Percentiles rank a stretch among this genome's conserved stretches.
Evolutionary conservation across 2,888 invertebrate species (phyloP).

Genomic region (Plutella xylostella): DNA sequence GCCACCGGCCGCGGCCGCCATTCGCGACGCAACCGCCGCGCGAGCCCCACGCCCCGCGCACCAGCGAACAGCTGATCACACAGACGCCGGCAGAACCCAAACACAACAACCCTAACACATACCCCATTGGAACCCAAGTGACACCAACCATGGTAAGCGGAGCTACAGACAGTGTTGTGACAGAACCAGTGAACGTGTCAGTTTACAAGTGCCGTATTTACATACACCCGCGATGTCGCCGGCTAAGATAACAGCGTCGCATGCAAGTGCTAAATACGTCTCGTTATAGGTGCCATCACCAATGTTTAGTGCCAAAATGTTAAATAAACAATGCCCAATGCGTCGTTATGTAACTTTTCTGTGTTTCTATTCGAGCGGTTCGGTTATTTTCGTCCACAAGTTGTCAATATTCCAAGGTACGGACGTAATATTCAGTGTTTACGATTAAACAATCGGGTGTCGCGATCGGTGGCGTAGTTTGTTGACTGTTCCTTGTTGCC

Average conservation of each 20-base stretch:
- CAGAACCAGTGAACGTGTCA: conserved; percentile 41
- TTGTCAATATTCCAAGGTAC: background rate
- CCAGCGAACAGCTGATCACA: background rate
- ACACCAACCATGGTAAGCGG: conserved; percentile 62
- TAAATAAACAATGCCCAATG: background rate
- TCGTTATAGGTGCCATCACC: background rate
- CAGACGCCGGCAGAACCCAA: background rate
- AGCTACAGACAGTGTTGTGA: conserved; percentile 35
- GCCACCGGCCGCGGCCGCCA: conserved; percentile 43
- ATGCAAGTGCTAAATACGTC: background rate
- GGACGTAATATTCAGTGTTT: background rate
- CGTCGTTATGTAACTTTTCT: conserved; percentile 2
- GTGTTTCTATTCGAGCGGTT: background rate
- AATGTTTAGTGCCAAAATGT: background rate
- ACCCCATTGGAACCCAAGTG: conserved; percentile 17
- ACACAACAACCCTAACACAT: background rate
- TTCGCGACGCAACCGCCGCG: conserved; percentile 39
- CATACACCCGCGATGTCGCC: background rate
- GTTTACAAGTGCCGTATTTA: conserved; percentile 27
- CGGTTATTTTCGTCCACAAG: background rate
- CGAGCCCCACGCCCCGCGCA: conserved; percentile 42
- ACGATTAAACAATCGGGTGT: too few relatives aligned
- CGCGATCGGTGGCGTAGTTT: too few relatives aligned
- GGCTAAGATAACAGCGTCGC: background rate
- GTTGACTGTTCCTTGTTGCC: too few relatives aligned